Evolutionary conservation across 2,888 invertebrate genomes (phyloP), one percentile per base, ranked within the genome.

Genomic region (Andrena haemorrhoa): DNA sequence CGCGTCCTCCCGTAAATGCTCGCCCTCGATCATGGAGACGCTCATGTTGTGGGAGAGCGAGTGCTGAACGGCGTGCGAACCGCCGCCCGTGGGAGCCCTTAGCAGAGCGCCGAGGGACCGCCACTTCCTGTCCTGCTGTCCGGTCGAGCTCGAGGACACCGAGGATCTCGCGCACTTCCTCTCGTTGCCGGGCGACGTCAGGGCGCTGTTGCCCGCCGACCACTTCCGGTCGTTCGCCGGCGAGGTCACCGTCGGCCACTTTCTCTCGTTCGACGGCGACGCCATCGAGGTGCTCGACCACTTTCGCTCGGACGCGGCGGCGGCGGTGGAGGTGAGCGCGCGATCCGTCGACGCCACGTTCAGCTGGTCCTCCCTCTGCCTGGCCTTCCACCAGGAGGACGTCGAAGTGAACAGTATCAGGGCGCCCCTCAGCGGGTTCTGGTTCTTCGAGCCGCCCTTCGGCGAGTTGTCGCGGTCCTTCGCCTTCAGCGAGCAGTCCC

Each of bases 81-180:
- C 87, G 3, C 72, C 29, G 16, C 66, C 75, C 20, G 86, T 88
- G 2, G 93, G 94, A 12, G 93, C 91, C 29, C 94, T 89, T 31
- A 94, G 89, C n/a, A 94, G 89, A 2, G 94, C 94, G 0, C 94
- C 94, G 12, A 94, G 90, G n/a, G 94, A 94, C 29, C 94, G 90
- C 94, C 94, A 94, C 75, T 94, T 93, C 47, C 94, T 89, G 82
- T 94, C 94, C 68, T 94, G 94, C 33, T 92, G 92, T 12, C 89
- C 89, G 23, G 90, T 86, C n/a, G 90, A 88, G 26, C 89, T 89
- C 12, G 90, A 88, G n/a, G 92, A 91, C 7, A 90, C 90, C 12
- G 88, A 88, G 63, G 89, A 88, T 66, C 89, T 89, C 64, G 89
- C 89, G 92, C 92, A 93, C 75, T 93, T 93, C 70, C 90, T 87